phyloP scores from a whole-genome alignment of 2,797 vertebrate genomes.

The Heliangelus exortis region DNA sequence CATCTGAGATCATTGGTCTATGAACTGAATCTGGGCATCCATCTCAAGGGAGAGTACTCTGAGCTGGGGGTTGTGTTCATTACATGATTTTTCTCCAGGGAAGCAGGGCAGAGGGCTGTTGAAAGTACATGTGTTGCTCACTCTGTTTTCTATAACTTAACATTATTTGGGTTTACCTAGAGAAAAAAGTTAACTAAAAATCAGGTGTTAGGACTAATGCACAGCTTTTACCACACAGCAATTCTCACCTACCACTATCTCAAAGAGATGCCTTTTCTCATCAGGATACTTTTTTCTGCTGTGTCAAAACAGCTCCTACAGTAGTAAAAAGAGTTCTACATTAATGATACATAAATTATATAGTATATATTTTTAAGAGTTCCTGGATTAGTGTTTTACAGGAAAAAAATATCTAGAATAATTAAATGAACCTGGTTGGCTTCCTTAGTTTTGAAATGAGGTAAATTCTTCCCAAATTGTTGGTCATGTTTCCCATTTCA shows the following conservation, averaged over 20 bases:
- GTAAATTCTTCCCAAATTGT: background rate
- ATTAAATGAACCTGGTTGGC: background rate
- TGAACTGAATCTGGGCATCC: background rate
- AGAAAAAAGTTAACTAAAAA: background rate
- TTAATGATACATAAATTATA: background rate
- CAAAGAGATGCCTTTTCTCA: background rate
- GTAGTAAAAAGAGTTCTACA: background rate
- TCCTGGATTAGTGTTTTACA: background rate
- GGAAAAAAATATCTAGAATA: background rate
- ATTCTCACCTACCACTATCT: background rate
- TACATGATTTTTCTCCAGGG: background rate
- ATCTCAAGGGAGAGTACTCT: background rate
- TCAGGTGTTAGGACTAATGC: background rate
- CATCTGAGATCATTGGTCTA: background rate
- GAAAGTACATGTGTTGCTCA: accelerated
- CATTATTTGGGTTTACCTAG: background rate
- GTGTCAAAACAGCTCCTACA: background rate
- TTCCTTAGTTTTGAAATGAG: background rate
- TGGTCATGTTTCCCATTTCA: background rate
- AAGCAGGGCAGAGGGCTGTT: background rate
- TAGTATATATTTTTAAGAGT: background rate
- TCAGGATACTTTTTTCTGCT: background rate
- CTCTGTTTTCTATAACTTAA: background rate
- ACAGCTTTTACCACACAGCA: background rate
- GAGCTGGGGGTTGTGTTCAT: accelerated